These are phyloP conservation scores for Nomia melanderi DNA, from an alignment of 1,140 invertebrate genomes.

Conservation along the genomic window DNA sequence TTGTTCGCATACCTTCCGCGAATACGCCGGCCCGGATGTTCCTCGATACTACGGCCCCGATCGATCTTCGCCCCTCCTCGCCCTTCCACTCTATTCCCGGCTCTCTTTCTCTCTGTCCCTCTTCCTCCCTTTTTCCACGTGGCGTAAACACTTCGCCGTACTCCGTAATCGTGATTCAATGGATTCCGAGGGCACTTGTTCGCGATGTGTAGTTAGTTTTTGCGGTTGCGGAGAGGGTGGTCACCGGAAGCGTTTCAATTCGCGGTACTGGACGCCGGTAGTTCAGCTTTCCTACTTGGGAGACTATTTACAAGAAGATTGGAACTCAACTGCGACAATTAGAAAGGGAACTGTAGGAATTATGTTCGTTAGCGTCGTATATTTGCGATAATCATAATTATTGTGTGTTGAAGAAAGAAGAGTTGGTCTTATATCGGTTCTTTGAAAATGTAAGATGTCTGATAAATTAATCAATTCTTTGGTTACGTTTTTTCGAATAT, in stretches of 20 bases:
- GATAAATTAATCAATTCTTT: too few species aligned
- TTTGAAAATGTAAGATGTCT: too few species aligned
- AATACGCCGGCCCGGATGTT: constrained; percentile 31
- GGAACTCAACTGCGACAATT: too few species aligned
- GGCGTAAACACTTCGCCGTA: neutral
- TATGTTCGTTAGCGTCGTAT: too few species aligned
- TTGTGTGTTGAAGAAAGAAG: too few species aligned
- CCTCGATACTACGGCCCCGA: constrained; percentile 20
- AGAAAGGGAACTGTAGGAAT: too few species aligned
- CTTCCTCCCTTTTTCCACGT: neutral
- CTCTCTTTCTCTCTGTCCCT: neutral
- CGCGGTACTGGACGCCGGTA: neutral
- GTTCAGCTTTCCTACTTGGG: too few species aligned
- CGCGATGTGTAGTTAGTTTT: constrained; percentile 2
- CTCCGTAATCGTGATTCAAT: constrained; percentile 4
- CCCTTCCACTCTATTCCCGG: too few species aligned
- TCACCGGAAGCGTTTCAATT: neutral
- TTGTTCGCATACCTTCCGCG: constrained; percentile 50
- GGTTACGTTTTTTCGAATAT: too few species aligned
- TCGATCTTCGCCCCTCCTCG: constrained; percentile 38
- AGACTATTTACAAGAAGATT: too few species aligned
- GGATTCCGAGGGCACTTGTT: neutral
- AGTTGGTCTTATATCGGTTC: too few species aligned
- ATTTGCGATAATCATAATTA: too few species aligned
- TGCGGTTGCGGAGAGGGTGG: neutral